phyloP scores from a whole-genome alignment of 2,888 invertebrate species.

The Trissolcus brochymenae region DNA sequence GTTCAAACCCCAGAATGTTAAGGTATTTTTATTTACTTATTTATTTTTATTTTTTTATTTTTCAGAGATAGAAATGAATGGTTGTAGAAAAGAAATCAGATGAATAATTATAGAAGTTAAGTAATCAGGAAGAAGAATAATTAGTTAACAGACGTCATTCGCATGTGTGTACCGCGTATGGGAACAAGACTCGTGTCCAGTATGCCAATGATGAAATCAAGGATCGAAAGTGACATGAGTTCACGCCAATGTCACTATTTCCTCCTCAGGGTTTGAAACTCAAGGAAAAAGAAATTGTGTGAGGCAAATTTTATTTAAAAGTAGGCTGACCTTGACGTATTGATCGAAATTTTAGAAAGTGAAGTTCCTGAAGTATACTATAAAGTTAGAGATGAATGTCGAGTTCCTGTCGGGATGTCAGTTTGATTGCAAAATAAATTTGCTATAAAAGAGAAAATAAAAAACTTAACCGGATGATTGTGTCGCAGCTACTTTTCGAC shows the following conservation, averaged over 20 bases:
- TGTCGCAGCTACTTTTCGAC: neutral
- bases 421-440: neutral
- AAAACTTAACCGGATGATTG: no score
- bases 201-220: conserved; percentile 44
- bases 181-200: conserved; percentile 24
- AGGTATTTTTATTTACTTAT: no score
- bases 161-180: conserved; percentile 19
- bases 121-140: conserved; percentile 17
- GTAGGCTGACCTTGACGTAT: conserved; percentile 47
- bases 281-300: conserved; percentile 50
- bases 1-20: no score
- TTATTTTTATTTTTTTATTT: no score
- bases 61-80: neutral
- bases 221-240: conserved; percentile 35
- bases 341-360: conserved; percentile 45
- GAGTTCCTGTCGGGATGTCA: neutral
- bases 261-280: conserved; percentile 44
- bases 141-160: conserved; percentile 20
- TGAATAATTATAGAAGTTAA: neutral
- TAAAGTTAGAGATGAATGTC: neutral
- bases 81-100: neutral
- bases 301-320: conserved; percentile 35
- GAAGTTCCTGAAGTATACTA: conserved; percentile 5
- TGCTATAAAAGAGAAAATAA: no score
- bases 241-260: conserved; percentile 36